Evolutionary conservation across 2,888 invertebrate species (phyloP), one percentile per base, ranked within the genome.

Genomic region (Exocentrus adspersus): DNA sequence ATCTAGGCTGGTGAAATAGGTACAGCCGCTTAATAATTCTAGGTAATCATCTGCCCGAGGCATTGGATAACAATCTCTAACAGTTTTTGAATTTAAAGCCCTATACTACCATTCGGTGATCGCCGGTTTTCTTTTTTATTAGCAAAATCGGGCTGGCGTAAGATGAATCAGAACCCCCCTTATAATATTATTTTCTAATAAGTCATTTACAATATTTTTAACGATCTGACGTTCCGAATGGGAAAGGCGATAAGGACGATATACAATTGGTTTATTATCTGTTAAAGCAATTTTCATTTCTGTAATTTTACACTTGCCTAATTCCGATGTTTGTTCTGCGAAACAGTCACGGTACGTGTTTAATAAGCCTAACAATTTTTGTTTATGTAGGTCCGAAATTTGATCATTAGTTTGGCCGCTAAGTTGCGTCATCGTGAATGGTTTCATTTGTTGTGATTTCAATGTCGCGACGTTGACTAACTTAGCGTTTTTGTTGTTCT

Each of bases 1-100:
- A 58, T 80, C 76, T 4, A 78, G 57, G 1, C 65, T 64, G 1
- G 41, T 41, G 14, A 41, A 41, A 6, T 41, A 41, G 9, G 17
- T 32, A 45, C 30, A 12, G 5, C 10, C 42, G 4, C 17, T 28
- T 17, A 53, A 12, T 10, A 24, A 45, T 24, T 54, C 56, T 6
- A 62, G n/a, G 10, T 62, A 57, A 16, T 62, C 62, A 16, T 63
- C 59, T 21, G 60, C 51, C n/a, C 59, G 43, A 2, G 63, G 63
- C 19, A 63, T 16, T 1, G 64, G 62, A 21, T 57, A 65, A 4
- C 58, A 51, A 19, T 65, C 65, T 20, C 53, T 63, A 9, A 60
- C 2, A 2, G 65, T 65, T 19, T 63, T 62, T 58, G 51, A 52
- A 42, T 65, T 62, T 12, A 65, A 24, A 4, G 51, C 42, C 1